Evolutionary conservation across 2,113 vertebrate genomes (phyloP).

Genomic region (Megaceryle maxima): DNA sequence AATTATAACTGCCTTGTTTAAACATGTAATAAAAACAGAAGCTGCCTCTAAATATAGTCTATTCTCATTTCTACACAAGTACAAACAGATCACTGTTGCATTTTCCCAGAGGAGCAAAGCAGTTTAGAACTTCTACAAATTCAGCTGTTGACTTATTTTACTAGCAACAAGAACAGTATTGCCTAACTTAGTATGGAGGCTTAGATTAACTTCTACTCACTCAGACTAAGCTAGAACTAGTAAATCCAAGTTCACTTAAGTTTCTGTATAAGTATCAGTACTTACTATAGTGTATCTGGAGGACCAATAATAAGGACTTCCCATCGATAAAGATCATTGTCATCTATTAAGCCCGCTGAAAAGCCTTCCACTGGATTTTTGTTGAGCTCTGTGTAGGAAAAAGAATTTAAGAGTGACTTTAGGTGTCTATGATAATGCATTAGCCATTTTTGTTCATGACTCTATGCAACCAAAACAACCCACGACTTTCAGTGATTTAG

Average conservation of each 20-base stretch:
- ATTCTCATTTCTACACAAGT: background rate
- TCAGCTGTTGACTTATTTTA: background rate
- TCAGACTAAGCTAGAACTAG: background rate
- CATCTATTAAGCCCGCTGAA: slow-evolving; percentile 98
- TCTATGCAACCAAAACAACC: background rate
- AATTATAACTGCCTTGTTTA: background rate
- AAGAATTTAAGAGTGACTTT: slow-evolving; percentile 56
- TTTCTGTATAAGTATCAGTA: slow-evolving; percentile 59
- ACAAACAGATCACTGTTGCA: background rate
- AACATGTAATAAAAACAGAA: background rate
- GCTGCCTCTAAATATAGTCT: background rate
- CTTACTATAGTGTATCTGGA: slow-evolving; percentile 98
- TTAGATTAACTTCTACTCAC: background rate
- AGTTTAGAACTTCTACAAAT: background rate
- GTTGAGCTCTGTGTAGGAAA: slow-evolving; percentile 89
- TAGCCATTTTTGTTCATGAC: background rate
- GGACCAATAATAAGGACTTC: slow-evolving; percentile 99
- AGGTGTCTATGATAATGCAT: background rate
- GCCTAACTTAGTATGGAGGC: background rate
- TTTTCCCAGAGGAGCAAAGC: background rate
- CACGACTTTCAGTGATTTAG: background rate
- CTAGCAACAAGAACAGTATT: background rate
- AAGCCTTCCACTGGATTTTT: slow-evolving; percentile 99
- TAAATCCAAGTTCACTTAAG: background rate
- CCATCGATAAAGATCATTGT: slow-evolving; percentile 99